phyloP scores from a whole-genome alignment of 2,797 vertebrate species.

The Eulemur albifrons region DNA sequence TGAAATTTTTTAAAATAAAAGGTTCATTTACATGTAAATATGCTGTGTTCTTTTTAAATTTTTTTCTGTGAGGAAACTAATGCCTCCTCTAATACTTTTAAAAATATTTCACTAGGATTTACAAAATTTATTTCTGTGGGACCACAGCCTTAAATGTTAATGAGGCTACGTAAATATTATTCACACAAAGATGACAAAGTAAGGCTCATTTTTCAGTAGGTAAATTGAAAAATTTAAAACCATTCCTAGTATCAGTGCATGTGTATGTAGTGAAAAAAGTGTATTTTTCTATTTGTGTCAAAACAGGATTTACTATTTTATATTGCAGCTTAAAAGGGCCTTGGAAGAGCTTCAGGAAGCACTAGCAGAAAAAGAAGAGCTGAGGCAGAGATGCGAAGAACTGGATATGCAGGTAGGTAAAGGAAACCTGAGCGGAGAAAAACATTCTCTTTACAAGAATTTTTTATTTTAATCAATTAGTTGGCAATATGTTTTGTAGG shows the following conservation, averaged over 20 bases:
- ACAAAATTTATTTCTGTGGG: neutral
- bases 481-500: neutral
- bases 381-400: constrained; percentile 95
- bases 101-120: constrained; percentile 27
- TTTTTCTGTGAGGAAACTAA: neutral
- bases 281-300: neutral
- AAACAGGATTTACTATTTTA: neutral
- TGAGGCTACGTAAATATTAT: neutral
- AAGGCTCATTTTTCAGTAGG: neutral
- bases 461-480: neutral
- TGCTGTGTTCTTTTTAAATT: neutral
- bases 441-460: neutral
- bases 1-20: neutral
- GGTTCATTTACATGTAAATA: constrained; percentile 9
- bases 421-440: neutral
- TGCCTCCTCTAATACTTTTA: neutral
- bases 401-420: constrained; percentile 93
- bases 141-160: constrained; percentile 35
- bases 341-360: constrained; percentile 91
- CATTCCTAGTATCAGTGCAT: neutral
- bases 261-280: neutral
- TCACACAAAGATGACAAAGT: neutral
- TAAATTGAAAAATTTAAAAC: neutral
- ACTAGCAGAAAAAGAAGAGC: constrained; percentile 92
- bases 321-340: constrained; percentile 91